Conservation (phyloP, 2,797 vertebrate genomes). For the Macroramphosus scolopax region DNA sequence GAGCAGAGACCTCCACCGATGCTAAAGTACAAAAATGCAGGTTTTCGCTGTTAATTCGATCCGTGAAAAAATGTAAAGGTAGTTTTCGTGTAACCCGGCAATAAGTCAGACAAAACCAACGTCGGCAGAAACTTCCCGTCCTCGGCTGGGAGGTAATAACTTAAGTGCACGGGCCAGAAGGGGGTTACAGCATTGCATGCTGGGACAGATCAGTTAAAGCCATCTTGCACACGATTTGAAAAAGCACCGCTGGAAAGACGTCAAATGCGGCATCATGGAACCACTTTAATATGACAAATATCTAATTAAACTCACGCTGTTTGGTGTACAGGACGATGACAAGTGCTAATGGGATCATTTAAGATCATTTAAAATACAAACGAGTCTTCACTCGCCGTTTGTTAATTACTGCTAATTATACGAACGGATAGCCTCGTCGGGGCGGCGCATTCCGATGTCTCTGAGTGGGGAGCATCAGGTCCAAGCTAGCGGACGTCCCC, state of each 20-base stretch:
- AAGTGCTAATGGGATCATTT: slow-evolving; percentile 99
- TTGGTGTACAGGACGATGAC: slow-evolving; percentile 98
- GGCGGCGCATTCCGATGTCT: slow-evolving; percentile 42
- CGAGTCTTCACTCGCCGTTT: slow-evolving; percentile 97
- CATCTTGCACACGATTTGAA: slow-evolving; percentile 21
- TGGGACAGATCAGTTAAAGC: slow-evolving; percentile 17
- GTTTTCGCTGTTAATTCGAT: too few relatives aligned
- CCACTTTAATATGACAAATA: slow-evolving; percentile 88
- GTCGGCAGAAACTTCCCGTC: too few relatives aligned
- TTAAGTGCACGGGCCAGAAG: too few relatives aligned
- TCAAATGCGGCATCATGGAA: slow-evolving; percentile 71
- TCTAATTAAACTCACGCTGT: slow-evolving; percentile 99
- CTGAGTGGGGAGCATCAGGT: slow-evolving; percentile 56
- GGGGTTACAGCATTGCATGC: too few relatives aligned
- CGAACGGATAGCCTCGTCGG: slow-evolving; percentile 90
- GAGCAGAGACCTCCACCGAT: too few relatives aligned
- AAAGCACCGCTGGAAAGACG: slow-evolving; percentile 39
- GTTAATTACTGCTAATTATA: slow-evolving; percentile 99
- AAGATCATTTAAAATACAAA: slow-evolving; percentile 99
- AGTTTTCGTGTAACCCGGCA: too few relatives aligned
- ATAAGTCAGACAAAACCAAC: too few relatives aligned
- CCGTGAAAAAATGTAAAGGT: too few relatives aligned
- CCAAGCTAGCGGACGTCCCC: slow-evolving; percentile 48
- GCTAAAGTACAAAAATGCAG: too few relatives aligned
- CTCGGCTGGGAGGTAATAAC: too few relatives aligned